phyloP scores from a whole-genome alignment of 1,140 invertebrate species.

The Mycetomoellerius zeteki region DNA sequence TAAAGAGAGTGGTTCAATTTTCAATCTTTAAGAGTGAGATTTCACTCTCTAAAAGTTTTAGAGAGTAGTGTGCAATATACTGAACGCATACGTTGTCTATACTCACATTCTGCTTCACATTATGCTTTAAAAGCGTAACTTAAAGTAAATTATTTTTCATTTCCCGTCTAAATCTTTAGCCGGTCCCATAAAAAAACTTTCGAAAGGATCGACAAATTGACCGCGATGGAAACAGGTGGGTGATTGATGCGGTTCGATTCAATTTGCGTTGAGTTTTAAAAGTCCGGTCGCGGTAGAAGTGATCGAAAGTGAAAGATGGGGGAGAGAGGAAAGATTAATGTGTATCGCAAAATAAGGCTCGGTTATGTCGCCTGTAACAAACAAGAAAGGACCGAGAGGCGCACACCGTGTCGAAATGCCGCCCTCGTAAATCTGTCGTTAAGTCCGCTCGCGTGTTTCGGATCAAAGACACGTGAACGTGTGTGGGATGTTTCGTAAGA shows the following conservation, averaged over 20 bases:
- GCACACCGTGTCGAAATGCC: constrained; percentile 37
- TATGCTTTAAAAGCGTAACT: background rate
- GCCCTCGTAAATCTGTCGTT: constrained; percentile 60
- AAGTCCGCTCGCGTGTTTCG: background rate
- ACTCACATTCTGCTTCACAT: background rate
- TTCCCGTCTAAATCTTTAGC: background rate
- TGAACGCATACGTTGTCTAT: background rate
- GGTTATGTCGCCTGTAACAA: constrained; percentile 43
- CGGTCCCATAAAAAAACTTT: constrained; percentile 31
- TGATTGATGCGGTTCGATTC: constrained; percentile 68
- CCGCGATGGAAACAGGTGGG: constrained; percentile 55
- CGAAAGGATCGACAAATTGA: constrained; percentile 64
- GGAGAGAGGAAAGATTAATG: constrained; percentile 60
- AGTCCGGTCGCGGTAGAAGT: background rate
- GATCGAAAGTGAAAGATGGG: background rate
- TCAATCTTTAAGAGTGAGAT: too few relatives aligned
- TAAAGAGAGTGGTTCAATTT: too few relatives aligned
- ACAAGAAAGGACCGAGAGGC: constrained; percentile 25
- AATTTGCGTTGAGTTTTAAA: constrained; percentile 61
- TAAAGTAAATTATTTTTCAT: background rate
- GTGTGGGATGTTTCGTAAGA: background rate
- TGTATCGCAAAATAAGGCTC: constrained; percentile 37
- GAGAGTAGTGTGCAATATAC: background rate
- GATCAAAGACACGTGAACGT: background rate
- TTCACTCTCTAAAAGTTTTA: too few relatives aligned